phyloP scores from a whole-genome alignment of 2,888 invertebrate species.

The Griposia aprilina region DNA sequence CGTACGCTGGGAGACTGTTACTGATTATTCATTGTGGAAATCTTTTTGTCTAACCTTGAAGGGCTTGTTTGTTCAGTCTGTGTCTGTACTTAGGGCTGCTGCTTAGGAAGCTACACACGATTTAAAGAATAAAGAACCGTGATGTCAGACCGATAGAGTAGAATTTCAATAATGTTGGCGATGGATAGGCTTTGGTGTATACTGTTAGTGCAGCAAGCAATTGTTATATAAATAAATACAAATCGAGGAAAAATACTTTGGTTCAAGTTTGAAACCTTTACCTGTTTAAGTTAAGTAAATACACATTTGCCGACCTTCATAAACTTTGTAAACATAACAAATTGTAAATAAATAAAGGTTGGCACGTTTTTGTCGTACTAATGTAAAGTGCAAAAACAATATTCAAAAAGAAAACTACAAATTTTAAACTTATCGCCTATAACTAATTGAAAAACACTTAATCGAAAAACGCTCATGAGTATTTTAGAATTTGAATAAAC shows the following conservation, averaged over 20 bases:
- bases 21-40: conserved; percentile 47
- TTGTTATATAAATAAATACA: too few species aligned
- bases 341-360: conserved; percentile 46
- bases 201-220: too few species aligned
- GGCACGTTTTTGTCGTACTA: conserved; percentile 30
- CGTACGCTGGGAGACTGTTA: conserved; percentile 20
- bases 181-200: conserved; percentile 21
- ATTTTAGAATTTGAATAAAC: background rate
- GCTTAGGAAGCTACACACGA: conserved; percentile 46
- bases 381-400: conserved; percentile 25
- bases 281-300: conserved; percentile 48
- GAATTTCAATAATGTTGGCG: conserved; percentile 44
- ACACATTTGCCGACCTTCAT: conserved; percentile 45
- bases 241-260: conserved; percentile 54
- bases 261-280: conserved; percentile 52
- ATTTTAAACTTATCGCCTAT: background rate
- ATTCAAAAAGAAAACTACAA: background rate
- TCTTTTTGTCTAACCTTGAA: conserved; percentile 49
- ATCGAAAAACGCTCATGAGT: background rate
- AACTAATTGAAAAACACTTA: background rate
- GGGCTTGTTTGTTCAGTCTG: conserved; percentile 20
- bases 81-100: conserved; percentile 11
- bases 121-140: conserved; percentile 27
- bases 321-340: conserved; percentile 36
- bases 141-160: conserved; percentile 37